Evolutionary conservation across 2,113 vertebrate species (phyloP).

Genomic region (Nyctibius bracteatus): DNA sequence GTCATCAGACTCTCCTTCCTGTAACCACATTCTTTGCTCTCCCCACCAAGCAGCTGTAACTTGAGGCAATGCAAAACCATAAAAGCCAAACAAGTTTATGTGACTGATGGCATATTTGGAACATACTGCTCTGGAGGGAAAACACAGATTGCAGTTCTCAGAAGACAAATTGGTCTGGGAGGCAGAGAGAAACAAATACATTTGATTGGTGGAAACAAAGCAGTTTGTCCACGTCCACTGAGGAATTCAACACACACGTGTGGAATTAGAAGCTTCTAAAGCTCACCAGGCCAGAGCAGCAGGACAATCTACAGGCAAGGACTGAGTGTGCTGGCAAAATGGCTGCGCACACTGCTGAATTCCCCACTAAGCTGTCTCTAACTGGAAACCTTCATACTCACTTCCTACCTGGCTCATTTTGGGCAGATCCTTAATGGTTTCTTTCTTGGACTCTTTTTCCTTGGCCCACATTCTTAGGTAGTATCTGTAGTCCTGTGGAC

Average conservation of each 20-base stretch:
- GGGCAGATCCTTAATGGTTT: conserved; percentile 93
- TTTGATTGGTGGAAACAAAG: background rate
- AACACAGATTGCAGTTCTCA: background rate
- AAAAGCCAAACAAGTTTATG: background rate
- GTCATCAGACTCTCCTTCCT: background rate
- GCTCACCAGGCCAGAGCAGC: background rate
- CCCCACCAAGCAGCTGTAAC: background rate
- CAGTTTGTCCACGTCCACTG: background rate
- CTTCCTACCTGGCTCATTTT: conserved; percentile 94
- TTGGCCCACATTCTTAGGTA: conserved; percentile 94
- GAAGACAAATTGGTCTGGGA: background rate
- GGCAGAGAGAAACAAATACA: background rate
- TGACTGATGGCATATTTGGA: background rate
- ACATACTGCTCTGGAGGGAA: background rate
- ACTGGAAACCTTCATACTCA: background rate
- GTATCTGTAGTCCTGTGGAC: conserved; percentile 88
- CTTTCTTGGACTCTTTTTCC: conserved; percentile 88
- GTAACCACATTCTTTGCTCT: background rate
- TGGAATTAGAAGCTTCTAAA: background rate
- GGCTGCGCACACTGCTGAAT: background rate
- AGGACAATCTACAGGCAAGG: background rate
- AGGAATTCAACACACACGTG: background rate
- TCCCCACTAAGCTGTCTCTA: background rate
- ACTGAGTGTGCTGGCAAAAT: background rate
- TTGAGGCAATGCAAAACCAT: background rate